Base-by-base conservation (phyloP, 2,888 invertebrate genomes). In the Oligia fasciuncula region DNA sequence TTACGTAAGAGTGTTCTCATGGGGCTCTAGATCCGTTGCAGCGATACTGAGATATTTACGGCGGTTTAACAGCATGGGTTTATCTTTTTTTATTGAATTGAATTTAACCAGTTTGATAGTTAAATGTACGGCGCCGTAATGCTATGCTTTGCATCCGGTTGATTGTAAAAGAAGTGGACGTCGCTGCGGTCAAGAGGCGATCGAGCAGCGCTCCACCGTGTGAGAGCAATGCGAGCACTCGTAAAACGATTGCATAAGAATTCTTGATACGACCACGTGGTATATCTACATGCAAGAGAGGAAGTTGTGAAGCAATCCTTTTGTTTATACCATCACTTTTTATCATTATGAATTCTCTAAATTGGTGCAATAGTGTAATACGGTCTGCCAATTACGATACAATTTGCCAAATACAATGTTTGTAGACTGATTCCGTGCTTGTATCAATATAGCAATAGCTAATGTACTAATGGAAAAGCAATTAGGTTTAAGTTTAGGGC, bases 281-380 rank as follows among this genome's bases (percentile, higher is more conserved):
- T 86, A 75, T 51, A 66, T 67, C 57, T 71, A 68, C 72, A 57
- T 73, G 71, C 67, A 63, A 84, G 73, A 60, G 81, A 83, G 85
- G 80, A 87, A 88, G 80, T 57, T n/a, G 57, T 87, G 90, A 85
- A 86, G 88, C 86, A 80, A 72, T 81, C 72, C 77, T 81, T 85
- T 88, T 88, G 80, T 88, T 88, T 87, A 85, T 79, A 82, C 76
- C 76, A 76, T 74, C 76, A 78, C 54, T 80, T 80, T 83, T 78
- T 79, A 79, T 82, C 79, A 81, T 87, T 85, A 84, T 78, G 60
- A 76, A 81, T 87, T 80, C 72, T 85, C 77, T 73, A 83, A 90
- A 87, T 84, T 88, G 84, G 89, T 90, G 79, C 86, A 89, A 83
- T 83, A 79, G 85, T 88, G 79, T 85, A 87, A 84, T 83, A 81